Percentiles rank a stretch among this genome's conserved stretches.
phyloP scores from a whole-genome alignment of 2,797 vertebrate genomes.

The Echeneis naucrates region DNA sequence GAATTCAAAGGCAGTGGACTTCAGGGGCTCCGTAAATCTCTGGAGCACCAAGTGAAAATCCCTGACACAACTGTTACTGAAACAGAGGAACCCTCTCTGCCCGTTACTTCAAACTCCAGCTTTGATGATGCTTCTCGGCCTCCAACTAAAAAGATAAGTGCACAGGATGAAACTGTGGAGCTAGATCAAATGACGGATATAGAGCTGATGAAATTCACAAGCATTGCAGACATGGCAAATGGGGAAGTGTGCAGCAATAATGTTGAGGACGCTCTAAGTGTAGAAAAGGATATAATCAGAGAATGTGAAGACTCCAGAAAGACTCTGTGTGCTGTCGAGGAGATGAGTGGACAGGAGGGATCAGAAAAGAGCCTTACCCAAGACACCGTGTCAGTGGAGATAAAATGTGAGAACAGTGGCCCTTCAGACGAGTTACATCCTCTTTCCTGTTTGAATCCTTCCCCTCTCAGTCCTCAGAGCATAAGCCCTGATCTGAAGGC shows the following conservation, averaged over 20 bases:
- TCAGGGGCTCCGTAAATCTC: slow-evolving; percentile 61
- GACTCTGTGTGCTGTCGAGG: slow-evolving; percentile 32
- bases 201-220: slow-evolving; percentile 33
- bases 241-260: slow-evolving; percentile 47
- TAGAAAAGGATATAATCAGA: slow-evolving; percentile 51
- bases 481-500: slow-evolving; percentile 81
- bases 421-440: slow-evolving; percentile 59
- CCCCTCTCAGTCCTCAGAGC: slow-evolving; percentile 69
- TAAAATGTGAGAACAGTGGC: slow-evolving; percentile 78
- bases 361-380: slow-evolving; percentile 63
- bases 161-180: slow-evolving; percentile 37
- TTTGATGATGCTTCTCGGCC: slow-evolving; percentile 49
- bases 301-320: slow-evolving; percentile 52
- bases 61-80: slow-evolving; percentile 52
- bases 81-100: slow-evolving; percentile 57
- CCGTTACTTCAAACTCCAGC: slow-evolving; percentile 47
- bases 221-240: slow-evolving; percentile 53
- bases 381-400: slow-evolving; percentile 73
- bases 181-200: slow-evolving; percentile 32
- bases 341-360: slow-evolving; percentile 62
- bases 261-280: slow-evolving; percentile 50
- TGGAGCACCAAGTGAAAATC: slow-evolving; percentile 43
- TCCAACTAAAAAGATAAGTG: slow-evolving; percentile 55
- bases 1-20: slow-evolving; percentile 76
- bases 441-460: slow-evolving; percentile 65